Evolutionary conservation across 2,888 invertebrate species (phyloP), one percentile per base, ranked within the genome.

Genomic region (Petrophora chlorosata): DNA sequence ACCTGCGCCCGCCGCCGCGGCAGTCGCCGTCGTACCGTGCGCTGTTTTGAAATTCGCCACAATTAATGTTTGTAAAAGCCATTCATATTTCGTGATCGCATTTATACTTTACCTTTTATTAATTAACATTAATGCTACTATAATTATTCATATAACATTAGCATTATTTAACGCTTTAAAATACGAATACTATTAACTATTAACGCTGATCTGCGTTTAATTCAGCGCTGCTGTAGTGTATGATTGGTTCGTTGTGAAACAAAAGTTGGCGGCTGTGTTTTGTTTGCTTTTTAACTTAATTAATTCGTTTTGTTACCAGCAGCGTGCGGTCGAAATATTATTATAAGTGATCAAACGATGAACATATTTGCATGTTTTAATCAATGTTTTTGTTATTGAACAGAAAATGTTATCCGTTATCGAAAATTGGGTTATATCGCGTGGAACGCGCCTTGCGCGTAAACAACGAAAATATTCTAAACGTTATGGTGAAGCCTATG

Each of bases 251-350:
- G 51, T 16, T 50, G 57, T 53, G 54, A 58, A 63, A 75, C 68
- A 67, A 70, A 76, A 79, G 68, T 71, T 71, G 47, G 52, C 52
- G 36, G 53, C 56, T 55, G 64, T 62, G 61, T 65, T 74, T 68
- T 74, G 74, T 77, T 81, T 76, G 70, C 62, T 70, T 76, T 75
- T 72, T 65, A 71, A 75, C 70, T 76, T 76, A 75, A 79, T 80
- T 78, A 77, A 74, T 76, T 75, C 68, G 66, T 67, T 65, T n/a
- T 67, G 70, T 67, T 67, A 62, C 59, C 58, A 58, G 59, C 65
- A 67, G 60, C 61, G 59, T 56, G 51, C 53, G 46, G 53, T 53
- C 58, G 64, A 65, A 70, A 72, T 71, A 69, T 68, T 71, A 70
- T 51, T 45, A 36, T 36, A 48, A 47, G 40, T 45, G 51, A 49